Conservation (phyloP, 2,113 vertebrate genomes). For the Antechinus stuartii region DNA sequence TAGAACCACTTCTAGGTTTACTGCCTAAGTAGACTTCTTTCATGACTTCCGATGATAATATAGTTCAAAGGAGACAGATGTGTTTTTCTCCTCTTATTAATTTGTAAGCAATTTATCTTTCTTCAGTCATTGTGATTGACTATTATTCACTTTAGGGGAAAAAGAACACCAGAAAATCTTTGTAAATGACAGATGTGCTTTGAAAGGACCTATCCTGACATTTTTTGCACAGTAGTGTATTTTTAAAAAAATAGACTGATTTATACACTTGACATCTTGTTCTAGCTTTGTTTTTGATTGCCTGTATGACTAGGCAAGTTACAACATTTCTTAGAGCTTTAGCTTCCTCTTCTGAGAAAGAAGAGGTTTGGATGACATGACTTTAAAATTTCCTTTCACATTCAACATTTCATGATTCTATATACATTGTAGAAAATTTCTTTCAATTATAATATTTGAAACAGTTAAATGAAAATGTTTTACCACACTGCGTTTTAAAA, state of each 20-base stretch:
- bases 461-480: neutral
- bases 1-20: neutral
- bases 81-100: neutral
- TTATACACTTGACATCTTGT: neutral
- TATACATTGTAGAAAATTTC: neutral
- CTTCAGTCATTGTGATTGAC: neutral
- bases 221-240: neutral
- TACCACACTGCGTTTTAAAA: neutral
- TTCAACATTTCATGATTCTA: neutral
- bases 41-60: neutral
- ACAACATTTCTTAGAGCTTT: neutral
- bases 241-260: neutral
- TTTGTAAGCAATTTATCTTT: neutral
- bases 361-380: neutral
- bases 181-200: neutral
- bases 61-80: neutral
- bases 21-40: neutral
- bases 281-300: neutral
- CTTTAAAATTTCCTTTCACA: neutral
- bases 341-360: neutral
- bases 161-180: neutral
- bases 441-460: neutral
- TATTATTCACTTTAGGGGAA: neutral
- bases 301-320: neutral
- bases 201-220: neutral